phyloP scores from a whole-genome alignment of 2,797 vertebrate genomes.

The Siniperca scherzeri region DNA sequence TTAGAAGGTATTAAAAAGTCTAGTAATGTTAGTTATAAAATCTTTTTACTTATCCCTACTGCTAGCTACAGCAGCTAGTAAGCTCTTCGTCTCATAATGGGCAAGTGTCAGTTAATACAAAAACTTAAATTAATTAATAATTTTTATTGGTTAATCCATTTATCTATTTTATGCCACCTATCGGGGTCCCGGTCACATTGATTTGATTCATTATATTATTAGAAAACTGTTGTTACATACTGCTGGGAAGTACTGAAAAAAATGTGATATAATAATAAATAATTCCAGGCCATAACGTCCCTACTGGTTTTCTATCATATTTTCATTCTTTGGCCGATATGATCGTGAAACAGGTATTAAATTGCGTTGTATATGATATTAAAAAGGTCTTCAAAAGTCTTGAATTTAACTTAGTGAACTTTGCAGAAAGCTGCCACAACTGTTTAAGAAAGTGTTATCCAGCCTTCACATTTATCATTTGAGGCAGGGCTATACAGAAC shows the following conservation, averaged over 20 bases:
- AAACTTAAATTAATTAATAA: not conserved
- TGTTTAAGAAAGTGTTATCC: not conserved
- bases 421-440: not conserved
- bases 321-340: not conserved
- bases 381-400: not conserved
- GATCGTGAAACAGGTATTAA: not conserved
- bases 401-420: not conserved
- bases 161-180: not conserved
- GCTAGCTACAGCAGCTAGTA: too few species aligned
- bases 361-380: not conserved
- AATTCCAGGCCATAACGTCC: not conserved
- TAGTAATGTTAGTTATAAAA: not conserved
- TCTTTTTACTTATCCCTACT: not conserved
- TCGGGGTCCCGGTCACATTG: not conserved
- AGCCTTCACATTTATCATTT: slow-evolving; percentile 9
- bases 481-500: not conserved
- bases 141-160: not conserved
- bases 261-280: not conserved
- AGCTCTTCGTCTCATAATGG: not conserved
- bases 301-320: not conserved
- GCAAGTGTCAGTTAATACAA: not conserved
- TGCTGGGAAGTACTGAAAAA: not conserved
- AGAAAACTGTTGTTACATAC: not conserved
- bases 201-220: not conserved
- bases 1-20: not conserved